A percentile compares a stretch with the other conserved stretches of the same genome.
Evolutionary conservation across 2,888 invertebrate species (phyloP).

Genomic region (Sthenelais limicola): DNA sequence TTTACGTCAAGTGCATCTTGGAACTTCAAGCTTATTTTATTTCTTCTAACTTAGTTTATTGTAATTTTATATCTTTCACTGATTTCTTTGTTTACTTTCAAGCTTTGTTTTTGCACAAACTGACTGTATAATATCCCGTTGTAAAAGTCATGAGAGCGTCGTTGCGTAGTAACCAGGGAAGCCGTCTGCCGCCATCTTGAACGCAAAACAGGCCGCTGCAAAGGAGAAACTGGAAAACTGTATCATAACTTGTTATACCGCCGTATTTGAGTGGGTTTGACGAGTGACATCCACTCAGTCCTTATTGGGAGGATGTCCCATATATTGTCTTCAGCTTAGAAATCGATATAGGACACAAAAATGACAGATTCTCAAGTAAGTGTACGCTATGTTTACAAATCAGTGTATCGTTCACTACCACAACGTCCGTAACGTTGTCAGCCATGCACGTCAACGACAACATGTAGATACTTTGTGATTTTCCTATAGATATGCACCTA

Average conservation of each 20-base stretch:
- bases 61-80: too few relatives aligned
- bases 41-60: too few relatives aligned
- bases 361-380: constrained; percentile 25
- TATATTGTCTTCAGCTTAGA: background rate
- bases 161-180: background rate
- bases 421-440: background rate
- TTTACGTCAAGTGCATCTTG: too few relatives aligned
- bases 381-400: constrained; percentile 20
- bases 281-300: background rate
- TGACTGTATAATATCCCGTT: too few relatives aligned
- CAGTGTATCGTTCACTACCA: background rate
- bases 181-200: constrained; percentile 29
- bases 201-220: constrained; percentile 27
- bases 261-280: background rate
- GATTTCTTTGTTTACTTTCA: too few relatives aligned
- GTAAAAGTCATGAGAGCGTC: too few relatives aligned
- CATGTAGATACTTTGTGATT: too few relatives aligned
- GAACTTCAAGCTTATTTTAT: too few relatives aligned
- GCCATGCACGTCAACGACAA: too few relatives aligned
- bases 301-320: constrained; percentile 8
- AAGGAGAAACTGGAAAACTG: background rate
- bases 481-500: too few relatives aligned
- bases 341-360: constrained; percentile 3
- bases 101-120: too few relatives aligned
- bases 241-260: background rate